Percentiles rank a stretch among this genome's conserved stretches.
Conservation (phyloP, 1,140 invertebrate genomes). For the Drosophila triauraria region DNA sequence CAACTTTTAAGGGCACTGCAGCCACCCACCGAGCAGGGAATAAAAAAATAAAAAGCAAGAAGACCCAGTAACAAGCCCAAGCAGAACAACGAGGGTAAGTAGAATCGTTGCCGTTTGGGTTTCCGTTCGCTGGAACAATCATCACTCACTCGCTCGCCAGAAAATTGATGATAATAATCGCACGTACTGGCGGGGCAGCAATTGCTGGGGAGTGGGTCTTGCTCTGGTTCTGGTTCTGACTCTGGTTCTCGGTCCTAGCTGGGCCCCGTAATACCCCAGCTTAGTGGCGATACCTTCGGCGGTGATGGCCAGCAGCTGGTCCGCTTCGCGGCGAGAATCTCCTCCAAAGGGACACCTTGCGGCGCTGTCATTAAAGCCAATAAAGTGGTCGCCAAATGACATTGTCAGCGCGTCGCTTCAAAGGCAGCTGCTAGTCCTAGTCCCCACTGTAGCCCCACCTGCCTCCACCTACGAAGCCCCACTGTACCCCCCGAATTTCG, state of each 20-base stretch:
- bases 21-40: constrained; percentile 47
- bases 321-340: constrained; percentile 1
- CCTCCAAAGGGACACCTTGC: constrained; percentile 64
- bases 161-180: constrained; percentile 84
- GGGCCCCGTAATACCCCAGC: constrained; percentile 43
- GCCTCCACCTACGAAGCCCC: background rate
- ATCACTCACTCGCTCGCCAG: constrained; percentile 74
- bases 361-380: constrained; percentile 64
- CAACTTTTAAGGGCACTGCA: constrained; percentile 25
- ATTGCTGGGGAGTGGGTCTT: constrained; percentile 29
- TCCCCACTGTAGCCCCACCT: constrained; percentile 2
- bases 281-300: constrained; percentile 22
- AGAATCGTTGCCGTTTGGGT: constrained; percentile 40
- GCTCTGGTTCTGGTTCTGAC: constrained; percentile 13
- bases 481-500: constrained; percentile 4
- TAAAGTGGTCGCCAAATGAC: constrained; percentile 76
- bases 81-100: constrained; percentile 29
- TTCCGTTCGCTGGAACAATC: constrained; percentile 66
- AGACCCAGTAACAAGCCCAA: constrained; percentile 40
- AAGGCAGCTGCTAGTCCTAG: constrained; percentile 22
- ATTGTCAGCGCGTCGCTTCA: constrained; percentile 61
- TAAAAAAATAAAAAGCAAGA: background rate
- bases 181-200: constrained; percentile 61
- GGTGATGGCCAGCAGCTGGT: constrained; percentile 64
- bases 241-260: constrained; percentile 4